Percentiles rank a stretch among this genome's conserved stretches.
These are phyloP conservation scores for Cydia pomonella DNA, from an alignment of 1,140 invertebrate genomes.

Conservation along the genomic window DNA sequence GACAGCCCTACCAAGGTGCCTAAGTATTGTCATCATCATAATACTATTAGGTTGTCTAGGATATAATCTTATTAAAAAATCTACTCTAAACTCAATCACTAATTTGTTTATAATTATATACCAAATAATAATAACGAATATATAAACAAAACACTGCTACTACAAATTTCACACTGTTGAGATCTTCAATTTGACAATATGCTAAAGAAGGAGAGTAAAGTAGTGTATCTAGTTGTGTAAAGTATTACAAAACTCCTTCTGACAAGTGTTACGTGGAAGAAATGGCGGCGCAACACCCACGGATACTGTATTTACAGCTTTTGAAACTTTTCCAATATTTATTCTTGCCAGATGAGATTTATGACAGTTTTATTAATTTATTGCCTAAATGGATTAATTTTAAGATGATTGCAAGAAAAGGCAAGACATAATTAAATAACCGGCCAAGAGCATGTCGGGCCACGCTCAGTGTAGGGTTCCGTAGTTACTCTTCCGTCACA, in stretches of 20 bases:
- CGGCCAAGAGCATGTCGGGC: too few relatives aligned
- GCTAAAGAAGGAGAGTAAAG: neutral
- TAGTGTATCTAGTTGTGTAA: neutral
- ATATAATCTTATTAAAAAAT: constrained; percentile 9
- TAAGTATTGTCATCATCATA: constrained; percentile 26
- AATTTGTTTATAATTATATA: constrained; percentile 13
- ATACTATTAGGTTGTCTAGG: constrained; percentile 25
- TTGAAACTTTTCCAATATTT: constrained; percentile 32
- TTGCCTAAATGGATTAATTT: neutral
- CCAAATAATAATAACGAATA: constrained; percentile 9
- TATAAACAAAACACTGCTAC: constrained; percentile 14
- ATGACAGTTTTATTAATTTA: neutral
- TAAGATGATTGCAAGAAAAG: neutral
- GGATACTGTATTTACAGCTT: constrained; percentile 18
- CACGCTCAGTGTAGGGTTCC: too few relatives aligned
- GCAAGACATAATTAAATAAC: neutral
- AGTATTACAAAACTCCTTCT: constrained; percentile 12
- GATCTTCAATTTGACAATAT: constrained; percentile 26
- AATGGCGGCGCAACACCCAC: neutral
- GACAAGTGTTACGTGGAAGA: constrained; percentile 1
- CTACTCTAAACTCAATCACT: constrained; percentile 28
- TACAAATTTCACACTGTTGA: constrained; percentile 21
- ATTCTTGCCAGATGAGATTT: neutral
- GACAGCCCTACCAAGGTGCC: neutral
- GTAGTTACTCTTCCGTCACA: too few relatives aligned